Evolutionary conservation across 2,113 vertebrate genomes (phyloP).

Genomic region (Albula glossodonta): DNA sequence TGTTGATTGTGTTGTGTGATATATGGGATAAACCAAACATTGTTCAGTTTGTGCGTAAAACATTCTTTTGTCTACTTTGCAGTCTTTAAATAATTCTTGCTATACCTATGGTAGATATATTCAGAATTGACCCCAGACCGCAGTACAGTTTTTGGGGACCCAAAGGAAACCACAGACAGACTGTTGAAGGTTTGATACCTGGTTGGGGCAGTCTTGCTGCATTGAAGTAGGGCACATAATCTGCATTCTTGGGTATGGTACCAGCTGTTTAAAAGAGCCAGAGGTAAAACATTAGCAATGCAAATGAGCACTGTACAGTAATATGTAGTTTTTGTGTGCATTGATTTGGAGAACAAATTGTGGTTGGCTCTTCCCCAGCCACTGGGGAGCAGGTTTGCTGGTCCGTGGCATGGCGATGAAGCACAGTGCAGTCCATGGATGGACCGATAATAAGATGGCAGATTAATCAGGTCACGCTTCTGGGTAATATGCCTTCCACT

Average conservation of each 20-base stretch:
- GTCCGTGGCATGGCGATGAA: neutral
- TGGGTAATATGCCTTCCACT: conserved; percentile 4
- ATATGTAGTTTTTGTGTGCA: too few relatives aligned
- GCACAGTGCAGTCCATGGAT: neutral
- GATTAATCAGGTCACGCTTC: neutral
- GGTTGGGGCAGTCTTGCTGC: neutral
- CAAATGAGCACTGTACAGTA: neutral
- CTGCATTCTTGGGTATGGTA: neutral
- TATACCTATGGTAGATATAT: neutral
- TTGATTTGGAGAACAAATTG: too few relatives aligned
- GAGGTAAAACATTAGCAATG: neutral
- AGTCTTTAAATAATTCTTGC: too few relatives aligned
- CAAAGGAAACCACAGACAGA: neutral
- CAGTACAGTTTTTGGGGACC: neutral
- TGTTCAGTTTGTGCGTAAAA: too few relatives aligned
- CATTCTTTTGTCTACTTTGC: too few relatives aligned
- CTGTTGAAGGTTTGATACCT: neutral
- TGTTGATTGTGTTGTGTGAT: too few relatives aligned
- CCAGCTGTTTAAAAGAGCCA: neutral
- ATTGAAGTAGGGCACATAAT: neutral
- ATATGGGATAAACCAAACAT: too few relatives aligned
- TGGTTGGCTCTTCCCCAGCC: too few relatives aligned
- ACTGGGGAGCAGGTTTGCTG: neutral
- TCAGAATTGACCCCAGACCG: neutral
- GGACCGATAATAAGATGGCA: neutral